A percentile compares a stretch with the other conserved stretches of the same genome.
phyloP scores from a whole-genome alignment of 2,888 invertebrate genomes.

The Dioctria linearis region DNA sequence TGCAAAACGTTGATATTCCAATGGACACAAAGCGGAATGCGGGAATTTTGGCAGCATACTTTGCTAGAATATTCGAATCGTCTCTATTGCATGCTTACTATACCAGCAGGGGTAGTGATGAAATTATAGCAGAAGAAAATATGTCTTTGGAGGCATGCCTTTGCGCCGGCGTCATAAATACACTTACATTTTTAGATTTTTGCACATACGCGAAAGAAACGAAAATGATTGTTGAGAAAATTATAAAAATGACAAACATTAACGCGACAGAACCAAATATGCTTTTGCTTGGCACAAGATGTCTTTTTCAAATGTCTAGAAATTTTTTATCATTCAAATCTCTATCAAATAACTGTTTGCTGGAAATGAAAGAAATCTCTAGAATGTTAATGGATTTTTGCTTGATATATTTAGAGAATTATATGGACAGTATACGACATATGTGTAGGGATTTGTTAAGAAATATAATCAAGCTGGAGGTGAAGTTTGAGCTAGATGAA shows the following conservation, averaged over 20 bases:
- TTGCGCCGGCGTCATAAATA: conserved; percentile 66
- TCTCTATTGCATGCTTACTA: conserved; percentile 60
- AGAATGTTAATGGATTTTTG: conserved; percentile 70
- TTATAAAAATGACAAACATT: conserved; percentile 61
- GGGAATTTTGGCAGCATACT: conserved; percentile 74
- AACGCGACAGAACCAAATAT: conserved; percentile 64
- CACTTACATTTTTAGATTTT: conserved; percentile 64
- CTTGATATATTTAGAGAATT: conserved; percentile 77
- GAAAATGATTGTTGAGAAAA: conserved; percentile 62
- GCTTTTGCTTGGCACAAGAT: conserved; percentile 65
- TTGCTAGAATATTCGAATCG: conserved; percentile 70
- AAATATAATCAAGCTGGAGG: conserved; percentile 70
- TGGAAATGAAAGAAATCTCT: conserved; percentile 62
- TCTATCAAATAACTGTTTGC: conserved; percentile 56
- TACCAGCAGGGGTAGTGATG: conserved; percentile 51
- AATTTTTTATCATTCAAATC: conserved; percentile 60
- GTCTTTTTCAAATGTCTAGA: conserved; percentile 64
- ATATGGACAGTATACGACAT: conserved; percentile 78
- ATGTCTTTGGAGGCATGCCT: conserved; percentile 61
- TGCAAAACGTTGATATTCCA: conserved; percentile 73
- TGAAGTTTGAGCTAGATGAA: conserved; percentile 62
- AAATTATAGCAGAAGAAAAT: conserved; percentile 57
- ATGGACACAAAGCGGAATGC: conserved; percentile 79
- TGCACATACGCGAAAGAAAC: conserved; percentile 54
- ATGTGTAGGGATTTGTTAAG: conserved; percentile 73